Evolutionary conservation across 2,888 invertebrate species (phyloP).

Genomic region (Atrina japonica): DNA sequence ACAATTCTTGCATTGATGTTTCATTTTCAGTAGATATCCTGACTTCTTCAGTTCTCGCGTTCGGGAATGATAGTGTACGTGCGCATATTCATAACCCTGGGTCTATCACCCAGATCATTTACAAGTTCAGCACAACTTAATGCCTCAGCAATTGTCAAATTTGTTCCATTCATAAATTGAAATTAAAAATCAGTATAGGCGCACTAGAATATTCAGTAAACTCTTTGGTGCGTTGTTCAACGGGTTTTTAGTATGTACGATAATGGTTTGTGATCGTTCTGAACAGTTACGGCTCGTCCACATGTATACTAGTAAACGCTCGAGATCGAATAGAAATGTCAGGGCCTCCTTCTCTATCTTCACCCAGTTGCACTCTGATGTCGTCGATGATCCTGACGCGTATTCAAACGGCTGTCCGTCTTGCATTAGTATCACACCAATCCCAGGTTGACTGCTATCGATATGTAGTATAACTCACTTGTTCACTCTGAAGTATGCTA

Average conservation of each 20-base stretch:
- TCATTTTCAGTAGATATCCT: neutral
- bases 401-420: too few species aligned
- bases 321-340: slow-evolving; percentile 47
- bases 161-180: neutral
- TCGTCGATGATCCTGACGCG: too few species aligned
- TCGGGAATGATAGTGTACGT: slow-evolving; percentile 1
- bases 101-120: neutral
- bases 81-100: too few species aligned
- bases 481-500: slow-evolving; percentile 17
- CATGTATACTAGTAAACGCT: slow-evolving; percentile 50
- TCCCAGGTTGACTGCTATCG: slow-evolving; percentile 48
- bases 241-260: neutral
- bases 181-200: slow-evolving; percentile 12
- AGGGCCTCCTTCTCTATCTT: slow-evolving; percentile 56
- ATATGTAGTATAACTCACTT: slow-evolving; percentile 38
- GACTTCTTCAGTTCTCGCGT: neutral
- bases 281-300: too few species aligned
- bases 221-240: neutral
- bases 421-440: too few species aligned
- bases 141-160: slow-evolving; percentile 14
- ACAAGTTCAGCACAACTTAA: slow-evolving; percentile 9
- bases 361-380: too few species aligned
- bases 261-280: slow-evolving; percentile 4
- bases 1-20: neutral
- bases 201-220: neutral